Percentiles rank a stretch among this genome's conserved stretches.
Conservation (phyloP, 2,797 vertebrate genomes). For the Myoxocephalus aenaeus region DNA sequence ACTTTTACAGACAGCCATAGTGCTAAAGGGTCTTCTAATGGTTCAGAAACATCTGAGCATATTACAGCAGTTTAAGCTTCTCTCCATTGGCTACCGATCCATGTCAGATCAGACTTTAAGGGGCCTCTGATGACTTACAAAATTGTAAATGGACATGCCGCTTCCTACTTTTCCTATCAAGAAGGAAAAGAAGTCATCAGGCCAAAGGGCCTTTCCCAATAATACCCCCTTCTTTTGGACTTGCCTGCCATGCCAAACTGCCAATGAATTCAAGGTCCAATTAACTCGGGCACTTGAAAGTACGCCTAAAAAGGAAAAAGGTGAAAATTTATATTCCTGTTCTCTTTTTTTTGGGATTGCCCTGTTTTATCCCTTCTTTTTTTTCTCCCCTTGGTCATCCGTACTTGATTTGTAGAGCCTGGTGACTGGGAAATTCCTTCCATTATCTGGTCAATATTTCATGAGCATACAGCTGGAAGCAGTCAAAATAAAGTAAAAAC, state of each 20-base stretch:
- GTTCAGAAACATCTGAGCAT: background rate
- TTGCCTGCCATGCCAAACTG: no score
- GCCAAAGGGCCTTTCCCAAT: background rate
- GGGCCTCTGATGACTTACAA: no score
- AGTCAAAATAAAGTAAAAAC: conserved; percentile 1
- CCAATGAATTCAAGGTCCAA: background rate
- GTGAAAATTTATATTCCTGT: no score
- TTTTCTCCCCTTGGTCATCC: background rate
- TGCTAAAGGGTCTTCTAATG: background rate
- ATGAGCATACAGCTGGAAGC: conserved; percentile 14
- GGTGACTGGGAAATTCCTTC: conserved; percentile 1
- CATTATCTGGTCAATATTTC: background rate
- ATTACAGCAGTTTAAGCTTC: background rate
- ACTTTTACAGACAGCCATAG: background rate
- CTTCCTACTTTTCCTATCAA: no score
- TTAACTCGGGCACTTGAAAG: background rate
- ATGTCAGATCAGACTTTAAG: no score
- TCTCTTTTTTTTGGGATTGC: background rate
- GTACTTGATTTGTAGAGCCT: background rate
- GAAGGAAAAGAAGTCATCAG: background rate
- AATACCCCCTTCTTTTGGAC: background rate
- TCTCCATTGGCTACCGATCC: no score
- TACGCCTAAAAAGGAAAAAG: background rate
- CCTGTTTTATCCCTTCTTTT: conserved; percentile 12
- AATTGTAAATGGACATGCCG: no score